Base-by-base conservation (phyloP, 2,113 vertebrate genomes). In the Bufo gargarizans region DNA sequence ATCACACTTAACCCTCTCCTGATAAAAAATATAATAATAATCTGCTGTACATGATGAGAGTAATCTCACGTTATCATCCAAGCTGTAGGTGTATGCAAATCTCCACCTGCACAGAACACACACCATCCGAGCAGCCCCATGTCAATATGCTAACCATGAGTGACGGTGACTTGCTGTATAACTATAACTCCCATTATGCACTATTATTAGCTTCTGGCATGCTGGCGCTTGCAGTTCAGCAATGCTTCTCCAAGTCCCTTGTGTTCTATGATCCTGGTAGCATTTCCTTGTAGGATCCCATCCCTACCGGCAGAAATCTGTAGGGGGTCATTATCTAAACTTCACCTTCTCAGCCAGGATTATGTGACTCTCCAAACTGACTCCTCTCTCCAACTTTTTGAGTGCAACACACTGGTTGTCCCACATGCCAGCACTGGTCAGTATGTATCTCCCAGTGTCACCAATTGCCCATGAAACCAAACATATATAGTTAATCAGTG, bases 21-120 rank as follows among this genome's bases (percentile, higher is more conserved):
- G 55, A 43, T 43, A 16, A 59, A 17, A 47, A 49, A 50, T 76
- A 33, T 33, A 33, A 33, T 33, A 33, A 33, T 33, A 49, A 50
- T 50, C 17, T 76, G 71, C 14, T 8, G 16, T 17, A 17, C 72
- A 20, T 76, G 72, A 49, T 20, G 17, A 76, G 59, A 17, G 12
- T 82, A 50, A n/a, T 67, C 80, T 47, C n/a, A n/a, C 59, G 6
- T n/a, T 49, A 14, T 10, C 17, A 82, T 82, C 43, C 81, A 22
- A 14, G 12, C 61, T 69, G 81, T 50, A 83, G 81, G 61, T 83
- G 81, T 67, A 83, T 83, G 81, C 81, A 83, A 83, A 83, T 83
- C 13, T 49, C 10, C 81, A 83, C 81, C 81, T 83, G 81, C 61
- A 67, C 45, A 13, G 4, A 53, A 22, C 61, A 53, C 45, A 49